These are phyloP conservation scores for Pseudorhiza aurosa DNA, from an alignment of 30 jellyfish, hydroid and myxozoan species.

Conservation along the genomic window DNA sequence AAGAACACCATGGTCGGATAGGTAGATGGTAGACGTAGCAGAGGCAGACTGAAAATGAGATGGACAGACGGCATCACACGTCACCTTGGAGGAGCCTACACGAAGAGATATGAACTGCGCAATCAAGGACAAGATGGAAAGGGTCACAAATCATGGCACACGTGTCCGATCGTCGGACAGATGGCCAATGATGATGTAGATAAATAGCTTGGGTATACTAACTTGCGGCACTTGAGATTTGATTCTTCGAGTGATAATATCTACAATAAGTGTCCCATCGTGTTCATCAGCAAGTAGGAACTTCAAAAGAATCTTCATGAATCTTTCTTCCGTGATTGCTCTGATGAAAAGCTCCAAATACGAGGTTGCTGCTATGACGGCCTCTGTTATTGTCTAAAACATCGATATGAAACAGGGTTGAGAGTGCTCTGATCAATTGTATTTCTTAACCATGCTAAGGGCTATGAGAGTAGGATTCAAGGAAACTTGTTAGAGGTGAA, in stretches of 20 bases:
- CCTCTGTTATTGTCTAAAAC: constrained; percentile 73
- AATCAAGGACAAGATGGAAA: no score
- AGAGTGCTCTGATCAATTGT: no score
- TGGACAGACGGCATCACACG: no score
- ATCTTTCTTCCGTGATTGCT: constrained; percentile 52
- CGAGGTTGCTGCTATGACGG: constrained; percentile 82
- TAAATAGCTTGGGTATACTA: constrained; percentile 19
- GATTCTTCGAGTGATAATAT: constrained; percentile 50
- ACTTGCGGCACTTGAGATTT: constrained; percentile 78
- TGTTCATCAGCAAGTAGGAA: constrained; percentile 81
- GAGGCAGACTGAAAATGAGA: not conserved
- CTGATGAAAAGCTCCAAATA: constrained; percentile 85
- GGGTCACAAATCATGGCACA: not conserved
- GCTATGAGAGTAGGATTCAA: no score
- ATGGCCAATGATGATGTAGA: no score
- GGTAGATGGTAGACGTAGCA: constrained; percentile 2
- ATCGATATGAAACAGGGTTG: not conserved
- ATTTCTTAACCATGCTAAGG: no score
- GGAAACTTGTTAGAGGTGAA: no score
- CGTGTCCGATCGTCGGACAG: not conserved
- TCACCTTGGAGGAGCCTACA: no score
- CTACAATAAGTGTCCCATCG: constrained; percentile 77
- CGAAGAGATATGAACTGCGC: no score
- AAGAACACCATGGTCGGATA: not conserved
- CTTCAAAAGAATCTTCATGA: constrained; percentile 69